Base-by-base conservation (phyloP, 2,888 invertebrate genomes). In the Chaitophorus viminalis region DNA sequence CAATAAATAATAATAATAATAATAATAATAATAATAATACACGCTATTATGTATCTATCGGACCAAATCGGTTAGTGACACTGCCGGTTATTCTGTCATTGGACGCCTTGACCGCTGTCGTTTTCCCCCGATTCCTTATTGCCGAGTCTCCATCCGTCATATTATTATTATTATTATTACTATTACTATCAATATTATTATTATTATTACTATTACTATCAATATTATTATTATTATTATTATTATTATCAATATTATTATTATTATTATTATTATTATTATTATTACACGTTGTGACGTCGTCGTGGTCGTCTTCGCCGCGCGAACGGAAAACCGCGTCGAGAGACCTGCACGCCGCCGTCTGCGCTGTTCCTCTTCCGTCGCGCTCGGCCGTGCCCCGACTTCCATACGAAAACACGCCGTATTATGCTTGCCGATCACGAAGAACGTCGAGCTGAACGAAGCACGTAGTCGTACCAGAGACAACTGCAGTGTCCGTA, bases 31-130 rank as follows among this genome's bases (percentile, higher is more conserved):
- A 65, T 65, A 82, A 82, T 82, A 82, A 76, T 39, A 85, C 39
- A 4, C 76, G 70, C 68, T 68, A 54, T 68, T 75, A 75, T 72
- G 72, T 79, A 60, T 79, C 72, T 86, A 86, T 86, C 79, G 72
- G 39, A 86, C 79, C 86, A 86, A 72, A 86, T 86, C 78, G 86
- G 86, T 86, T 86, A 86, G 86, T 79, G 79, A 86, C 86, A 86
- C 78, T 78, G 31, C 9, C 25, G 25, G 68, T 21, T 21, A 60
- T 86, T 86, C 86, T 86, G 78, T 86, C 86, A 79, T 72, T 79
- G 86, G 72, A 79, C 86, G 78, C 70, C 77, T 85, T 33, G 70
- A 78, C 86, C 54, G 79, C 17, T 31, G 54, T 18, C 46, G 14
- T 11, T 21, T n/a, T 29, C 52, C 76, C 14, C 60, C 54, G 60